These are phyloP conservation scores for Troilus luridus DNA, from an alignment of 2,888 invertebrate genomes.

Conservation along the genomic window DNA sequence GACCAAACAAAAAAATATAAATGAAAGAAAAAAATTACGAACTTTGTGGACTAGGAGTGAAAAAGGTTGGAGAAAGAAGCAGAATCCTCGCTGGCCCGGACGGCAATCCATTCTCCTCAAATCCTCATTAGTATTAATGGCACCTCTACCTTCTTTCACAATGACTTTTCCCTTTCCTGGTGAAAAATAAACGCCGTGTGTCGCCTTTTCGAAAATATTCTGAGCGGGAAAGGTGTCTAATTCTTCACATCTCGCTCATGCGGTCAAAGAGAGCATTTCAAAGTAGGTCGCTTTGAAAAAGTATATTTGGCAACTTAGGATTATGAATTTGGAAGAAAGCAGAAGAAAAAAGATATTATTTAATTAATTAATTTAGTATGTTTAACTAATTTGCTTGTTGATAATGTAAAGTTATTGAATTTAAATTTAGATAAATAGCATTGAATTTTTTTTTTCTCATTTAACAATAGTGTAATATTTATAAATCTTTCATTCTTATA, in stretches of 20 bases:
- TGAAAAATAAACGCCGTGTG: neutral
- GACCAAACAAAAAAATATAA: no score
- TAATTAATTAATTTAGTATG: no score
- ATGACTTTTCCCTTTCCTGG: neutral
- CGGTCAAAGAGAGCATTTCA: neutral
- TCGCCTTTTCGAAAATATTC: neutral
- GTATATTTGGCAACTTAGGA: no score
- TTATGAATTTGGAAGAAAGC: neutral
- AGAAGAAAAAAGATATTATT: no score
- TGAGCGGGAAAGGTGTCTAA: neutral
- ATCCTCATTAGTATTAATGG: slow-evolving; percentile 14
- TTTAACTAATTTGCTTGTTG: no score
- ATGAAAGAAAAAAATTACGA: no score
- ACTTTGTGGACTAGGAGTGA: neutral
- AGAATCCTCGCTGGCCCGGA: neutral
- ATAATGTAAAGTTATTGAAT: no score
- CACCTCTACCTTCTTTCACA: slow-evolving; percentile 14
- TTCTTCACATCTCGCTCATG: neutral
- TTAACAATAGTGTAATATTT: no score
- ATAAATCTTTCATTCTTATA: no score
- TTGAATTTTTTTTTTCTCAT: no score
- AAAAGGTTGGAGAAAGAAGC: neutral
- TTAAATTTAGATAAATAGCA: no score
- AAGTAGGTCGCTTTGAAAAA: neutral
- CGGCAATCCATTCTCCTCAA: slow-evolving; percentile 13